A percentile compares a stretch with the other conserved stretches of the same genome.
Evolutionary conservation across 1,140 invertebrate genomes (phyloP).

Genomic region (Diabrotica undecimpunctata): DNA sequence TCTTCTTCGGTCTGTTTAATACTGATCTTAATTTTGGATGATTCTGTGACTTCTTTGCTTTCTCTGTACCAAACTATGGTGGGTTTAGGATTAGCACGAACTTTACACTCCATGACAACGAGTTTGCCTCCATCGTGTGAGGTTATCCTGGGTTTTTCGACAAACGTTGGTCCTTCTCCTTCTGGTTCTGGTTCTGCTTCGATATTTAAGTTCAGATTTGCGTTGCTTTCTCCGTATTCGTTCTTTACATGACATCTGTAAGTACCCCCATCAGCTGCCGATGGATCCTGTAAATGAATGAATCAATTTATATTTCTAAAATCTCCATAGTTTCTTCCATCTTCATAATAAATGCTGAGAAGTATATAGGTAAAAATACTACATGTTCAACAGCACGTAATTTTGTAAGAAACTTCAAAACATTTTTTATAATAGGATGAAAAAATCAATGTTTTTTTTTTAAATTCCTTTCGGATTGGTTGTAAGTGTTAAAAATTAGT

Average conservation of each 20-base stretch:
- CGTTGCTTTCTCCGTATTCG: conserved; percentile 95
- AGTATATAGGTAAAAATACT: too few relatives aligned
- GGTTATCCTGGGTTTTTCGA: conserved; percentile 93
- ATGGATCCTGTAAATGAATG: conserved; percentile 73
- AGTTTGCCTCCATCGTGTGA: conserved; percentile 93
- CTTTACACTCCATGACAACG: conserved; percentile 96
- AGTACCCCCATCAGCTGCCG: conserved; percentile 90
- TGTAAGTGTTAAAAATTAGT: too few relatives aligned
- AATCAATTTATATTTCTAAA: conserved; percentile 1
- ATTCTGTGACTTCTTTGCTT: conserved; percentile 72
- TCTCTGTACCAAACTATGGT: conserved; percentile 91
- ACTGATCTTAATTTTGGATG: conserved; percentile 73
- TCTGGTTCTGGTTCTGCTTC: conserved; percentile 89
- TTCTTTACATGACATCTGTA: conserved; percentile 97
- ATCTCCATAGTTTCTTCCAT: too few relatives aligned
- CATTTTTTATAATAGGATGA: too few relatives aligned
- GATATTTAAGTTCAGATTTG: conserved; percentile 97
- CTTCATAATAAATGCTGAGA: too few relatives aligned
- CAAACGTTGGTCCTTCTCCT: conserved; percentile 95
- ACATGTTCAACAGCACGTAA: too few relatives aligned
- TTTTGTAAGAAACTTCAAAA: too few relatives aligned
- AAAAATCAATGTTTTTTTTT: too few relatives aligned
- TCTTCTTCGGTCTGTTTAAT: conserved; percentile 74
- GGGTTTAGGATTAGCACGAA: conserved; percentile 90
- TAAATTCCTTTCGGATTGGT: too few relatives aligned